Evolutionary conservation across 2,888 invertebrate species (phyloP).

Genomic region (Drosophila suboccidentalis): DNA sequence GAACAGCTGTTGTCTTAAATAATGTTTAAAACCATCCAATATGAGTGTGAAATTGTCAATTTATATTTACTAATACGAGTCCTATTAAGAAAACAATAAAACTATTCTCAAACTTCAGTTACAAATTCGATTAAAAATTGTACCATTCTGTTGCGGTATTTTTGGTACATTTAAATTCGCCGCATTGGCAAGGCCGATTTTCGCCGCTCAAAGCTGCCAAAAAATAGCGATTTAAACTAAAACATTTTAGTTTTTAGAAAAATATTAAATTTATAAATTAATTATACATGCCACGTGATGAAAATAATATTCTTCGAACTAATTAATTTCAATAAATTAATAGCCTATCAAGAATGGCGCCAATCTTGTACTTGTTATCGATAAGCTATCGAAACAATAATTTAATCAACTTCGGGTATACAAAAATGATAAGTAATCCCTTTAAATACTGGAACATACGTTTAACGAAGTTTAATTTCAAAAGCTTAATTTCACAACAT

Average conservation of each 20-base stretch:
- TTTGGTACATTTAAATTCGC: constrained; percentile 23
- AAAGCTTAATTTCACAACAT: not conserved
- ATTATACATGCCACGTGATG: not conserved
- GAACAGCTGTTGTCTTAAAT: constrained; percentile 31
- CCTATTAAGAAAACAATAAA: not conserved
- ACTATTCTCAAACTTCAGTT: not conserved
- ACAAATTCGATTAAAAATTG: not conserved
- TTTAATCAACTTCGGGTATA: not conserved
- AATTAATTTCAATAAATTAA: not conserved
- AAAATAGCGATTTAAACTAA: not conserved
- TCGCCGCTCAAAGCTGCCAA: not conserved
- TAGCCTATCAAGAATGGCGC: constrained; percentile 16
- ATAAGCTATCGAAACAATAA: constrained; percentile 7
- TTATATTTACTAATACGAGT: not conserved
- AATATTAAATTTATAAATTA: not conserved
- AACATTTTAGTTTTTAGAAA: not conserved
- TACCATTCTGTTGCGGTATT: constrained; percentile 3
- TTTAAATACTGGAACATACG: not conserved
- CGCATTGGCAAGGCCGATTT: not conserved
- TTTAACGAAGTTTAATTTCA: not conserved
- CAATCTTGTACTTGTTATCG: constrained; percentile 10
- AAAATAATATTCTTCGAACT: not conserved
- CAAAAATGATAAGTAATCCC: not conserved
- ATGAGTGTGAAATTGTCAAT: not conserved
- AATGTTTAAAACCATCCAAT: not conserved